Evolutionary conservation across 2,888 invertebrate species (phyloP), one percentile per base, ranked within the genome.

Genomic region (Leptinotarsa rubiginosa): DNA sequence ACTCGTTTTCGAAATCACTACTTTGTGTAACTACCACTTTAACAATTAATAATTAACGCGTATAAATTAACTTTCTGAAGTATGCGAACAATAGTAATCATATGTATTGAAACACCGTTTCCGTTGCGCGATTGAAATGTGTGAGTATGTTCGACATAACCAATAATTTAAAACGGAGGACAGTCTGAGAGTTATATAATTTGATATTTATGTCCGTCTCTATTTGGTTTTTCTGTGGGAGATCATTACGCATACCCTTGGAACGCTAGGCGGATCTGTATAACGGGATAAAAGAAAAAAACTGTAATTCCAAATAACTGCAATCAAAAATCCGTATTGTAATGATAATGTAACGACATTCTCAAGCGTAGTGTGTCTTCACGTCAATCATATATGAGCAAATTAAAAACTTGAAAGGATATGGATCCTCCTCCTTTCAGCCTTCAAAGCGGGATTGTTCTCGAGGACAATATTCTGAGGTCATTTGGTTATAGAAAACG

Each of bases 41-140:
- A 18, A 68, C 41, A 52, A 20, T 68, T 54, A 68, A 31, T 25
- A 31, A 47, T n/a, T 68, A 54, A 54, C 18, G 20, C n/a, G 18
- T 54, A 68, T 41, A 68, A 50, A 54, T 41, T 68, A 22, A 20
- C 41, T 31, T 50, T 68, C n/a, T 18, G 54, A 68, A 68, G 25
- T 41, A 41, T 68, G 25, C 4, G 54, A 68, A 68, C 41, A 68
- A 54, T 68, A 52, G 54, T 68, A 52, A 68, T 68, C 22, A 56
- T 25, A 68, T n/a, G 50, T 47, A 65, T 20, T 52, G 50, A 22
- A 67, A 67, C 22, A 20, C 52, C 31, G 25, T 54, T 68, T 52
- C 31, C 22, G 20, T 20, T 56, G 41, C 31, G n/a, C 25, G 25
- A 68, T 68, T 54, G 25, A 54, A 41, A 67, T 47, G 49, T 49